Percentiles rank a stretch among this genome's conserved stretches.
Evolutionary conservation across 2,797 vertebrate species (phyloP).

Genomic region (Knipowitschia caucasica): DNA sequence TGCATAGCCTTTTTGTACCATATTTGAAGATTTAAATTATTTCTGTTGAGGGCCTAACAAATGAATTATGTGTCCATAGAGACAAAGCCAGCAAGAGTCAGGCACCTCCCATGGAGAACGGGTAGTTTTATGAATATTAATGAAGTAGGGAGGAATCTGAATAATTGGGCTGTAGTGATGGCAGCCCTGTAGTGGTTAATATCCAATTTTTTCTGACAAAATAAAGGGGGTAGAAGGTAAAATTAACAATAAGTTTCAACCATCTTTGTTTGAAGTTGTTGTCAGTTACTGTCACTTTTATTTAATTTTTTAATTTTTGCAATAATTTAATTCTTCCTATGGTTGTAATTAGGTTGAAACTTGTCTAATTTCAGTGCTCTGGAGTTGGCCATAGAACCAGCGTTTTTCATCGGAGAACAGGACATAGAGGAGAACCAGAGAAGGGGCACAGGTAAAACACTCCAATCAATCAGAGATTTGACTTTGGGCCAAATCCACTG

Average conservation of each 20-base stretch:
- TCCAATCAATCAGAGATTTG: conserved; percentile 79
- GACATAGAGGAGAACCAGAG: conserved; percentile 36
- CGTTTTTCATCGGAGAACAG: conserved; percentile 12
- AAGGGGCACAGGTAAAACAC: conserved; percentile 61
- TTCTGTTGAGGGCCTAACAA: conserved; percentile 47
- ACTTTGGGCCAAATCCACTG: conserved; percentile 71
- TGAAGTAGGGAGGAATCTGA: no score
- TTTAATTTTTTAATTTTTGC: no score
- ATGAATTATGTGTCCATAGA: conserved; percentile 62
- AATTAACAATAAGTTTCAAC: no score
- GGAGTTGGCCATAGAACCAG: conserved; percentile 26
- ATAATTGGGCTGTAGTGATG: neutral
- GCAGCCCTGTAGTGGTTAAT: neutral
- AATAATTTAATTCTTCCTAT: no score
- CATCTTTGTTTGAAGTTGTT: no score
- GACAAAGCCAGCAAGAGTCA: conserved; percentile 34
- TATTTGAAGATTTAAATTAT: conserved; percentile 58
- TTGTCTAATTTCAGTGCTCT: no score
- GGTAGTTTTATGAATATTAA: conserved; percentile 6
- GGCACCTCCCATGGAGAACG: conserved; percentile 39
- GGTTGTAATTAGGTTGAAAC: no score
- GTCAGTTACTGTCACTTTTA: no score
- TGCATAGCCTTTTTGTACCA: conserved; percentile 34
- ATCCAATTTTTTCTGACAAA: no score
- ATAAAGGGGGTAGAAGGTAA: no score